Base-by-base conservation (phyloP, 1,140 invertebrate species). In the Diprion similis region DNA sequence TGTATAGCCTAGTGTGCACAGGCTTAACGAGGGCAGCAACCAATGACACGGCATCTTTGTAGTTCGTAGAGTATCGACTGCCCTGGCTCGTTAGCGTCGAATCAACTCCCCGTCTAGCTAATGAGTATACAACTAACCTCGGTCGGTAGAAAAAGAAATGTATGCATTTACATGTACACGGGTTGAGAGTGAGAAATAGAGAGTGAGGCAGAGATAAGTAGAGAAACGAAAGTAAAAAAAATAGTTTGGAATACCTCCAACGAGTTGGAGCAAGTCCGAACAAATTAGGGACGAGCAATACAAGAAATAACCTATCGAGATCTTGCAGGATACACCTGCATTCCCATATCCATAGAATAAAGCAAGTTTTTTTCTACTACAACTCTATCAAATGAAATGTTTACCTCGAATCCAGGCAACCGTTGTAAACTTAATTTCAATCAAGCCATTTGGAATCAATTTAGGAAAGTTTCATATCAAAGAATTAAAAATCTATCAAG, bases 31-130 rank as follows among this genome's bases (percentile, higher is more conserved):
- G 51, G 51, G 51, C n/a, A 59, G 51, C 51, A 17, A 59, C 51
- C 51, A 59, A 59, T 59, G 51, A 59, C 51, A 59, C 51, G 51
- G 51, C 51, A 59, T 59, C 51, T 59, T 59, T 59, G 51, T 59
- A 59, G 51, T 59, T 59, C 11, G 51, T 59, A 59, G 2, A 37
- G 51, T 17, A 59, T 59, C n/a, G 51, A 59, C 51, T 59, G 51
- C 51, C n/a, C 0, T 3, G 51, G 11, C 51, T 59, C 51, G 51
- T 59, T 59, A 59, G 51, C 51, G n/a, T 59, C 9, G 51, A 59
- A 59, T 59, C 51, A 59, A 59, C 51, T 59, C 51, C n/a, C n/a
- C 51, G 51, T 59, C 51, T 59, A 17, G 3, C 51, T 59, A 59
- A 59, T 59, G 51, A 59, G 51, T 59, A 59, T 13, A 59, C 51